A percentile compares a stretch with the other conserved stretches of the same genome.
Conservation (phyloP, 2,797 vertebrate genomes). For the Hemitrygon akajei region DNA sequence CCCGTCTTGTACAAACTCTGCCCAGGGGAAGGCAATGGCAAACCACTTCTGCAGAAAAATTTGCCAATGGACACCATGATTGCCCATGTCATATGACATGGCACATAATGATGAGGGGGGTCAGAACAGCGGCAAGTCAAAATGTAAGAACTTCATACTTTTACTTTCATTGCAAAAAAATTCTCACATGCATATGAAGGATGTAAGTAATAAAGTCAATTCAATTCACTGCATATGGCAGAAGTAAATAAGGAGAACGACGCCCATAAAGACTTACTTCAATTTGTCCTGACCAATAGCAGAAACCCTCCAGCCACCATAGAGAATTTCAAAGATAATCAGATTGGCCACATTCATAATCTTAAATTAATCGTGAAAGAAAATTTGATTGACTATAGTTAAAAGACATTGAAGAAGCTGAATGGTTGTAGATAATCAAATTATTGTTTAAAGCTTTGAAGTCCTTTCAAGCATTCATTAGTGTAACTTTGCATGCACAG, state of each 20-base stretch:
- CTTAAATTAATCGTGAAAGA: not conserved
- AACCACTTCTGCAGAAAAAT: too few species aligned
- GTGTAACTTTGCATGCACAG: not conserved
- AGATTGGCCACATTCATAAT: not conserved
- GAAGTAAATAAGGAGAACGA: not conserved
- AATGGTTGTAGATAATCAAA: constrained; percentile 8
- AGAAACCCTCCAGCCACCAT: not conserved
- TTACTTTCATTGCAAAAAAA: not conserved
- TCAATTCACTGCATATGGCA: not conserved
- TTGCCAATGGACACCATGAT: too few species aligned
- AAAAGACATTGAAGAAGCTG: not conserved
- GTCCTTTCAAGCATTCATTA: not conserved
- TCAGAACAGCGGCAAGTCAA: too few species aligned
- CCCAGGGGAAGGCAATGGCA: too few species aligned
- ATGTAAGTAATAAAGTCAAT: too few species aligned
- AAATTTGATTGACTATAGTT: not conserved
- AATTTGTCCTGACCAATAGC: not conserved
- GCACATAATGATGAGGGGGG: too few species aligned
- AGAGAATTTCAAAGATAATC: not conserved
- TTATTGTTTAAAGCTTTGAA: constrained; percentile 16
- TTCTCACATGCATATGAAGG: too few species aligned
- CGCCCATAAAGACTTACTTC: not conserved
- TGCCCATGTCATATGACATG: too few species aligned
- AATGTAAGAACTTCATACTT: not conserved
- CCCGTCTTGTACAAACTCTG: too few species aligned